Percentiles rank a stretch among this genome's conserved stretches.
phyloP scores from a whole-genome alignment of 2,888 invertebrate species.

The Portevinia maculata region DNA sequence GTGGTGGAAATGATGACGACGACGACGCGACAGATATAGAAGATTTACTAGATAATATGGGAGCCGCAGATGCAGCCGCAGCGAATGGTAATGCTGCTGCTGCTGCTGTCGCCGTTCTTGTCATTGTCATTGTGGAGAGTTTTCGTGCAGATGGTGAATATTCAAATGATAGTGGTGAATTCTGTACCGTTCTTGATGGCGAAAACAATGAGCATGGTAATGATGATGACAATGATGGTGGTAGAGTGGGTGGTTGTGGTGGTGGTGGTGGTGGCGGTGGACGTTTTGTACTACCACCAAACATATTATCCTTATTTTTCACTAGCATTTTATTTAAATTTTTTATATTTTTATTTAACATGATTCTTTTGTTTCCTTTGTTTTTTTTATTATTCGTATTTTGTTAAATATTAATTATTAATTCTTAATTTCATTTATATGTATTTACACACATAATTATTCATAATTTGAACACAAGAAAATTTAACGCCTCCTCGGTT shows the following conservation, averaged over 20 bases:
- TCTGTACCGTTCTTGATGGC: conserved; percentile 23
- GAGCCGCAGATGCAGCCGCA: conserved; percentile 12
- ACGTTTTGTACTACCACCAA: conserved; percentile 75
- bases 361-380: conserved; percentile 16
- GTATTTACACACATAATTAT: conserved; percentile 19
- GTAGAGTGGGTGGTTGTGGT: conserved; percentile 1
- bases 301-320: conserved; percentile 67
- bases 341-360: conserved; percentile 57
- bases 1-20: conserved; percentile 38
- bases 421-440: conserved; percentile 8
- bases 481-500: neutral
- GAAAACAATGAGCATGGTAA: neutral
- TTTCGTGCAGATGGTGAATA: conserved; percentile 16
- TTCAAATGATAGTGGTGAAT: conserved; percentile 18
- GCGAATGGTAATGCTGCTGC: conserved; percentile 14
- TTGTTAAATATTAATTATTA: neutral
- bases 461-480: conserved; percentile 19
- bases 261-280: conserved; percentile 62
- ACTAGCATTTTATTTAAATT: conserved; percentile 58
- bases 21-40: conserved; percentile 43
- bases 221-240: conserved; percentile 2
- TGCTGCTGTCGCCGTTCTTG: conserved; percentile 22
- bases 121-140: conserved; percentile 9
- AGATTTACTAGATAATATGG: conserved; percentile 46
- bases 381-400: neutral